These are phyloP conservation scores for Lucinisca nassula DNA, from an alignment of 2,888 invertebrate genomes.

Conservation along the genomic window DNA sequence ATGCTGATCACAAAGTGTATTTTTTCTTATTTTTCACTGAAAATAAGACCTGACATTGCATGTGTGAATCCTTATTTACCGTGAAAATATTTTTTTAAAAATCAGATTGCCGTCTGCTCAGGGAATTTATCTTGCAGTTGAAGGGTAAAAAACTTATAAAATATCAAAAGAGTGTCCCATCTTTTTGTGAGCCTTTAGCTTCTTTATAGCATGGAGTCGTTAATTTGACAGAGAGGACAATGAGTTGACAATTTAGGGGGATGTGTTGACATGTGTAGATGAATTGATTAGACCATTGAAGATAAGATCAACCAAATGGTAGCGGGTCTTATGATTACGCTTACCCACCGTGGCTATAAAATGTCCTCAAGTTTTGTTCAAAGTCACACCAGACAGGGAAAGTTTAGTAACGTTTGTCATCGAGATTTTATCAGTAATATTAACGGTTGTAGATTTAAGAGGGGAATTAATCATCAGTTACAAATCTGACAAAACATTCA, in stretches of 20 bases:
- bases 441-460: slow-evolving; percentile 12
- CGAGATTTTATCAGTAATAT: slow-evolving; percentile 1
- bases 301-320: background rate
- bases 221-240: background rate
- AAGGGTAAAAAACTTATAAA: too few relatives aligned
- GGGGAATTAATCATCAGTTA: background rate
- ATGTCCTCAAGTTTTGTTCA: background rate
- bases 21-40: too few relatives aligned
- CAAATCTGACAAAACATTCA: background rate
- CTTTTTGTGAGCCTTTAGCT: too few relatives aligned
- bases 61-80: too few relatives aligned
- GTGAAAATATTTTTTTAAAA: too few relatives aligned
- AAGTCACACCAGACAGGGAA: background rate
- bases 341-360: background rate
- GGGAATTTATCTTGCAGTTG: too few relatives aligned
- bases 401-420: background rate
- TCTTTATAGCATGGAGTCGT: background rate
- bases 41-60: too few relatives aligned
- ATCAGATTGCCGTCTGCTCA: too few relatives aligned
- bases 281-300: background rate
- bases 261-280: slow-evolving; percentile 4
- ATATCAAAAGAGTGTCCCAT: too few relatives aligned
- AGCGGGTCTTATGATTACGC: background rate
- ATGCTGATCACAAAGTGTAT: too few relatives aligned
- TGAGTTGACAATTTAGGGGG: background rate